Evolutionary conservation across 2,888 invertebrate species (phyloP).

Genomic region (Marronus borbonicus): DNA sequence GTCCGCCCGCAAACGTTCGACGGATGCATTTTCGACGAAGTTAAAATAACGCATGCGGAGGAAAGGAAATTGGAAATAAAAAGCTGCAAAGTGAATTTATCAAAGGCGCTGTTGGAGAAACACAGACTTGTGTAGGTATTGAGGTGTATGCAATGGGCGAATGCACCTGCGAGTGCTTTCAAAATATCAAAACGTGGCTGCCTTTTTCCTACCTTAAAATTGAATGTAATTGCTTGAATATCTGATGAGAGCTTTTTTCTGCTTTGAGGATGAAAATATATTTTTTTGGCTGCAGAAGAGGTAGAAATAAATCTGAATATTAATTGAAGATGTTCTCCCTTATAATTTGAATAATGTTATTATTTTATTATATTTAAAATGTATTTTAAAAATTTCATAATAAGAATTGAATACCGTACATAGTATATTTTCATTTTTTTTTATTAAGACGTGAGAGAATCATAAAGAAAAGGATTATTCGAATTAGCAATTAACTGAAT

Average conservation of each 20-base stretch:
- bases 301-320: not conserved
- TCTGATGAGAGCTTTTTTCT: slow-evolving; percentile 56
- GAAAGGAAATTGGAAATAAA: slow-evolving; percentile 53
- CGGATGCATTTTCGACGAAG: slow-evolving; percentile 36
- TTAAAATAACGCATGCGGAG: slow-evolving; percentile 31
- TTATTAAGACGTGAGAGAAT: too few relatives aligned
- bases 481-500: too few relatives aligned
- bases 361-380: too few relatives aligned
- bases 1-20: slow-evolving; percentile 10
- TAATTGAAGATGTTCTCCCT: too few relatives aligned
- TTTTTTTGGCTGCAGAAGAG: not conserved
- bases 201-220: slow-evolving; percentile 64
- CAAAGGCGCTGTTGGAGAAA: slow-evolving; percentile 67
- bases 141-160: slow-evolving; percentile 67
- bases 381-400: too few relatives aligned
- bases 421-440: too few relatives aligned
- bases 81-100: slow-evolving; percentile 64
- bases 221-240: slow-evolving; percentile 66
- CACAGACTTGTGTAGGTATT: slow-evolving; percentile 68
- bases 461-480: too few relatives aligned
- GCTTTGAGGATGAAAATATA: not conserved
- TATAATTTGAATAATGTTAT: too few relatives aligned
- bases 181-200: slow-evolving; percentile 63
- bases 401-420: too few relatives aligned
- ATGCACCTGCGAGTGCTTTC: slow-evolving; percentile 66